phyloP scores from a whole-genome alignment of 2,113 vertebrate genomes.

The Actenoides hombroni region DNA sequence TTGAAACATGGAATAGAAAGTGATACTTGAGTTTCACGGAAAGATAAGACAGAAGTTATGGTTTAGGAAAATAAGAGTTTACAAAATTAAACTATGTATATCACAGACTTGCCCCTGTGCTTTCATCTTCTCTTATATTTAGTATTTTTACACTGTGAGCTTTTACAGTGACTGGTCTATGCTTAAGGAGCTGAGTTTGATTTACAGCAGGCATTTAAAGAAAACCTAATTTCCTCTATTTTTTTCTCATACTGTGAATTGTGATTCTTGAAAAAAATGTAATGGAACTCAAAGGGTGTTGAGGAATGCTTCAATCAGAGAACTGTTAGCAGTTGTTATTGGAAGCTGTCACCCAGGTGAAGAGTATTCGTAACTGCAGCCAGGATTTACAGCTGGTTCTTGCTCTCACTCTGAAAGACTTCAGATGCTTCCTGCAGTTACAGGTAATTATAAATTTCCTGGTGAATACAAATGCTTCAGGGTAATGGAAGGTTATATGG shows the following conservation, averaged over 20 bases:
- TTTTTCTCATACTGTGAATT: not conserved
- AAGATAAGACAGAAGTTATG: not conserved
- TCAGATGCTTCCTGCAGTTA: not conserved
- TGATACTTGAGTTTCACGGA: not conserved
- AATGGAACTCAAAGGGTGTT: not conserved
- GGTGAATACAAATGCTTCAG: not conserved
- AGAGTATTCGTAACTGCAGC: not conserved
- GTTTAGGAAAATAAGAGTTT: not conserved
- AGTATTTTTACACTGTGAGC: not conserved
- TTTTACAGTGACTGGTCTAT: not conserved
- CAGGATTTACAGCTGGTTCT: not conserved
- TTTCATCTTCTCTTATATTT: not conserved
- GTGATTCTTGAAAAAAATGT: not conserved
- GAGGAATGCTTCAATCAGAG: not conserved
- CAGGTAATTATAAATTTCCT: constrained; percentile 3
- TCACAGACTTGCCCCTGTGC: not conserved
- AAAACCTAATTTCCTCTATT: not conserved
- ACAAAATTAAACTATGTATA: not conserved
- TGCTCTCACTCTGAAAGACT: not conserved
- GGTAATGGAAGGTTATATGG: not conserved
- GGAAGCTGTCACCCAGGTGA: not conserved
- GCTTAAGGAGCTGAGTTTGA: not conserved
- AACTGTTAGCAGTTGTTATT: not conserved
- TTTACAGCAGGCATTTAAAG: not conserved
- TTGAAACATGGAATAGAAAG: not conserved